Conservation (phyloP, 92 coral and sea anemone genomes). For the Montipora capitata region DNA sequence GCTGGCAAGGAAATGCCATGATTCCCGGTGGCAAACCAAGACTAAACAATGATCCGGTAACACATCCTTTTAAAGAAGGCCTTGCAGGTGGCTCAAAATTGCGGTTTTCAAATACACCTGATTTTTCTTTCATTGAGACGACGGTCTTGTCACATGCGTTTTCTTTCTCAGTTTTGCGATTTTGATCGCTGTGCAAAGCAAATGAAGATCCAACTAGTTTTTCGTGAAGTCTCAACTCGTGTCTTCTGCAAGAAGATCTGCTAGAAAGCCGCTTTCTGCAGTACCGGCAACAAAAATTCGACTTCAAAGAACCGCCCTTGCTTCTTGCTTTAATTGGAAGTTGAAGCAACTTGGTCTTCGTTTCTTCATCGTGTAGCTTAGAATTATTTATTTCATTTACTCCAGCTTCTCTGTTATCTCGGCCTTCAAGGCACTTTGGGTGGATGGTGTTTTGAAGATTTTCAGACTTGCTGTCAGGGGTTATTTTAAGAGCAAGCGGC, state of each 20-base stretch:
- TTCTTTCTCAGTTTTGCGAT: neutral
- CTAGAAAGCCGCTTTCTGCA: neutral
- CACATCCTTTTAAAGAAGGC: neutral
- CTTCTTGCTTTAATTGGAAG: neutral
- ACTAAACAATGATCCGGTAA: neutral
- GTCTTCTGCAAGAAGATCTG: neutral
- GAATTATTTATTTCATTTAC: neutral
- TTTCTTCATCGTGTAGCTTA: neutral
- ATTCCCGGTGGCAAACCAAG: neutral
- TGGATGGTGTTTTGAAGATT: neutral
- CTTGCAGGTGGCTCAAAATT: neutral
- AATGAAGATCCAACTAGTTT: neutral
- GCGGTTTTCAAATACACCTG: neutral
- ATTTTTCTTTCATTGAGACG: neutral
- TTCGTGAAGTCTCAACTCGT: neutral
- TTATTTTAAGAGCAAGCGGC: neutral
- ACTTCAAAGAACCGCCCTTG: neutral
- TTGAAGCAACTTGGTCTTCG: neutral
- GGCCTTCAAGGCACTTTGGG: neutral
- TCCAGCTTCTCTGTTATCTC: neutral
- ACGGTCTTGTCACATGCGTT: neutral
- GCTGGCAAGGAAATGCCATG: slow-evolving; percentile 28
- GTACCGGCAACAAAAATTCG: neutral
- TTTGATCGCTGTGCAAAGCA: neutral
- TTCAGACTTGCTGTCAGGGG: neutral